Conservation (phyloP, 1,140 invertebrate genomes). For the Drosophila persimilis region DNA sequence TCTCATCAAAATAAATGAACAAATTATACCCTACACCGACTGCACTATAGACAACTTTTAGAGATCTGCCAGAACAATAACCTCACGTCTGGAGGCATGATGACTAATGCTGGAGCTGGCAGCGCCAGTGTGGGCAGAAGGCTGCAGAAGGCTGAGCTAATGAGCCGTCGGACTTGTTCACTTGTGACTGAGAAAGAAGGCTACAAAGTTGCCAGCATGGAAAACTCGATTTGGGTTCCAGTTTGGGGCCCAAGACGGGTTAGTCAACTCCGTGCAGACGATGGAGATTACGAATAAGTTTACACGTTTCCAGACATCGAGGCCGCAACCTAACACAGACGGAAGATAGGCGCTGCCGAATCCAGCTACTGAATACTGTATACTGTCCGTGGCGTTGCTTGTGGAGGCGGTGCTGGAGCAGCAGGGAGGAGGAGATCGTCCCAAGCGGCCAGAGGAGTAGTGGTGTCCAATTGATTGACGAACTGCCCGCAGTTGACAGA, state of each 20-base stretch:
- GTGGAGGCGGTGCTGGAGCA: neutral
- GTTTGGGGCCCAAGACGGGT: conserved; percentile 29
- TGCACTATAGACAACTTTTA: neutral
- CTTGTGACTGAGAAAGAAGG: conserved; percentile 14
- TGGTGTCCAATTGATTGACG: conserved; percentile 31
- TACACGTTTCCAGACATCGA: conserved; percentile 39
- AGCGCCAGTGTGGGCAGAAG: conserved; percentile 37
- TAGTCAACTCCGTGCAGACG: conserved; percentile 19
- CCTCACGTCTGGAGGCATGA: conserved; percentile 23
- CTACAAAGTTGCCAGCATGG: conserved; percentile 33
- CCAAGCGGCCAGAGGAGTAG: neutral
- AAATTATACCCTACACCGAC: conserved; percentile 22
- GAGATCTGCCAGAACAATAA: conserved; percentile 24
- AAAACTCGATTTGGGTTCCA: conserved; percentile 43
- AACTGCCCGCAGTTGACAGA: conserved; percentile 32
- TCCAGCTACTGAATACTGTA: conserved; percentile 1
- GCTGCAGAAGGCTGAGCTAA: conserved; percentile 17
- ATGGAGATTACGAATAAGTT: conserved; percentile 42
- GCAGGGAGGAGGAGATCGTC: neutral
- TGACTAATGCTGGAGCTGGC: conserved; percentile 34
- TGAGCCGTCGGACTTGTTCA: conserved; percentile 42
- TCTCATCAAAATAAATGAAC: conserved; percentile 35
- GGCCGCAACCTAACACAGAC: conserved; percentile 26
- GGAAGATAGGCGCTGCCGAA: no score
- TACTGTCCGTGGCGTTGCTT: no score